These are phyloP conservation scores for Cataglyphis livida DNA, from an alignment of 2,888 invertebrate species.

Conservation along the genomic window DNA sequence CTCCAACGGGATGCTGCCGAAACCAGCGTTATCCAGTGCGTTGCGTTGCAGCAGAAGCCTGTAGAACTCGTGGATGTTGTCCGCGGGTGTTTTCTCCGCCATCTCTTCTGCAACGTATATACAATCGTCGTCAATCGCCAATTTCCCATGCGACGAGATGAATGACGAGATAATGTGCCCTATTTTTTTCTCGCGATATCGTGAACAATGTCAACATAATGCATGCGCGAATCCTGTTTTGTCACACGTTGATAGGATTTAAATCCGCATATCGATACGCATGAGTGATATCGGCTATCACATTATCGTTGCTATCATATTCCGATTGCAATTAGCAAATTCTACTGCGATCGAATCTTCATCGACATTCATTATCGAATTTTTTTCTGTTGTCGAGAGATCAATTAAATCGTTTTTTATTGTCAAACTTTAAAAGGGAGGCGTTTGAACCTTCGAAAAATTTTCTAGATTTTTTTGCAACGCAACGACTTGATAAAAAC, in stretches of 20 bases:
- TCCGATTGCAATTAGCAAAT: background rate
- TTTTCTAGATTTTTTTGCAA: too few relatives aligned
- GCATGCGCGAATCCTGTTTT: background rate
- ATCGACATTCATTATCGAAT: background rate
- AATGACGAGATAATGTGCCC: background rate
- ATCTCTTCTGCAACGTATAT: constrained; percentile 70
- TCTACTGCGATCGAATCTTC: background rate
- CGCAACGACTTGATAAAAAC: too few relatives aligned
- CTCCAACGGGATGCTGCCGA: constrained; percentile 70
- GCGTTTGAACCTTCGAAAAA: too few relatives aligned
- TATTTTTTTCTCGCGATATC: background rate
- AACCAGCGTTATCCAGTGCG: constrained; percentile 65
- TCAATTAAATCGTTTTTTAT: background rate
- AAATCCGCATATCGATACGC: background rate
- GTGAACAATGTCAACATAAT: background rate
- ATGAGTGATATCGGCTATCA: background rate
- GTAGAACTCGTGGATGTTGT: constrained; percentile 78
- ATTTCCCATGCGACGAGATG: background rate
- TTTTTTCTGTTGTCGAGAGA: background rate
- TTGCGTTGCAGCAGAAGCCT: constrained; percentile 75
- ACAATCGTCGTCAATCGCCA: background rate
- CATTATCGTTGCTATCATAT: background rate
- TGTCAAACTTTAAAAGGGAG: too few relatives aligned
- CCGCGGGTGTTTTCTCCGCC: constrained; percentile 64
- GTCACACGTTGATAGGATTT: too few relatives aligned